These are phyloP conservation scores for Steromphala cineraria DNA, from an alignment of 2,888 invertebrate species.

Conservation along the genomic window DNA sequence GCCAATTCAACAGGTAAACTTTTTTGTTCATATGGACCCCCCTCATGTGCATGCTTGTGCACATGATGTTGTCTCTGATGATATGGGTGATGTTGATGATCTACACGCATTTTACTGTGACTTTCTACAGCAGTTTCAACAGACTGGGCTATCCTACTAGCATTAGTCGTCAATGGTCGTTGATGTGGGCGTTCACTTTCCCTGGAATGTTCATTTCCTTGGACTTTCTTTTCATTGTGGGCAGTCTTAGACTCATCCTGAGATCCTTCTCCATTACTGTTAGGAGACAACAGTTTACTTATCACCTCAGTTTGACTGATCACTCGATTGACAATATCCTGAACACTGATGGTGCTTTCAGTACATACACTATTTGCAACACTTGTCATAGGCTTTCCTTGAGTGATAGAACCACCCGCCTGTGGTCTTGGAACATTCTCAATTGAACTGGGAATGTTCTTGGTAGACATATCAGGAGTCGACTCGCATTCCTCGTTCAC, in stretches of 20 bases:
- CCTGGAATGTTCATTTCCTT: neutral
- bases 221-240: neutral
- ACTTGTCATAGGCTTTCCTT: neutral
- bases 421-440: too few species aligned
- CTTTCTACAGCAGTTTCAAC: too few species aligned
- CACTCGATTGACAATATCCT: constrained; percentile 60
- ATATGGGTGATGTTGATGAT: too few species aligned
- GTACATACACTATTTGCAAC: neutral
- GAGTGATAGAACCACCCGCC: neutral
- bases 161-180: neutral
- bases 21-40: neutral
- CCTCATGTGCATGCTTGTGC: neutral
- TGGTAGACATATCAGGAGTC: neutral
- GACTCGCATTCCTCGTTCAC: constrained; percentile 4
- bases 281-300: constrained; percentile 34
- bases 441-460: neutral
- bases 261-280: neutral
- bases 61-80: neutral
- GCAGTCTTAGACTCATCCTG: neutral
- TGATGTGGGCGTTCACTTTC: neutral
- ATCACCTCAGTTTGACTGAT: constrained; percentile 54
- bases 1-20: neutral
- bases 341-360: constrained; percentile 50
- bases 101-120: too few species aligned
- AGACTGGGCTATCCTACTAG: neutral